Evolutionary conservation across 2,113 vertebrate species (phyloP).

Genomic region (Isurus oxyrinchus): DNA sequence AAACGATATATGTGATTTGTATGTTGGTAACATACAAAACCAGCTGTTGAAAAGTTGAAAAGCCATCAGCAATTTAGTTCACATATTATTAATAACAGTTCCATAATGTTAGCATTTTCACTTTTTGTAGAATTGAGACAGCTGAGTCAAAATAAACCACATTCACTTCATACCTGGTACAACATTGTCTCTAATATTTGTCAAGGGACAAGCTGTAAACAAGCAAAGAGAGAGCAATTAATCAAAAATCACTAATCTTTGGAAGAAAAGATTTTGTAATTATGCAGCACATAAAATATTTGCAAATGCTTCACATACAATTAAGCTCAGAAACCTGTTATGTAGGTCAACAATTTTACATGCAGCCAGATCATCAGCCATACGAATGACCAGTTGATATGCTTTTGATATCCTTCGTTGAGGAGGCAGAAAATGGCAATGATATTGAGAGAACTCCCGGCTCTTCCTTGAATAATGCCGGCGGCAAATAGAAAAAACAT

Average conservation of each 20-base stretch:
- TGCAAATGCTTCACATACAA: neutral
- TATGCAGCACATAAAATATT: neutral
- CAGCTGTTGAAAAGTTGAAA: neutral
- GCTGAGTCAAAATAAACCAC: neutral
- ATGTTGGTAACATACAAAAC: neutral
- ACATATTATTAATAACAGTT: neutral
- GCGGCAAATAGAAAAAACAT: neutral
- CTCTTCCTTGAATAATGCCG: neutral
- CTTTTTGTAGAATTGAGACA: neutral
- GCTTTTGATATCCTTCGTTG: neutral
- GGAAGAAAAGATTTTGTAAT: neutral
- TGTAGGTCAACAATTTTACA: neutral
- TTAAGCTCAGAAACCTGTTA: neutral
- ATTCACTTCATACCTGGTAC: slow-evolving; percentile 19
- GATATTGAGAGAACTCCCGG: neutral
- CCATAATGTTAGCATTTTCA: neutral
- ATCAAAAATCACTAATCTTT: neutral
- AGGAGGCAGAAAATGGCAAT: neutral
- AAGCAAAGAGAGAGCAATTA: neutral
- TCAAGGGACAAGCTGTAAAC: slow-evolving; percentile 20
- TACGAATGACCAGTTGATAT: neutral
- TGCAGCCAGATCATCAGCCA: neutral
- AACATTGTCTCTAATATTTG: slow-evolving; percentile 13
- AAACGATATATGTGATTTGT: neutral
- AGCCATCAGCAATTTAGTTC: neutral